Evolutionary conservation across 2,113 vertebrate genomes (phyloP), one percentile per base, ranked within the genome.

Genomic region (Marmota monax): DNA sequence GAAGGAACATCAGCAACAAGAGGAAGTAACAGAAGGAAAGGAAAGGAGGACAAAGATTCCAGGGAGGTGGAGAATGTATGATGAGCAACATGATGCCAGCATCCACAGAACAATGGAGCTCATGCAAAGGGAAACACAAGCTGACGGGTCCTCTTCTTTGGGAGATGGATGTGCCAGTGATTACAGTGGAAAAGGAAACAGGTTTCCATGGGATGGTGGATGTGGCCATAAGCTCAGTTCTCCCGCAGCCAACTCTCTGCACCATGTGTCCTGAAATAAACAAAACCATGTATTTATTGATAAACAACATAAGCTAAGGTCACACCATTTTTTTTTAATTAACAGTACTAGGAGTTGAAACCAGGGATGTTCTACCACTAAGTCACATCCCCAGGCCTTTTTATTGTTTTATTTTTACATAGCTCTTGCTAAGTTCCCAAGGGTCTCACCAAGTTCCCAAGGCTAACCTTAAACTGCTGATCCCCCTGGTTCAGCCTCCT

Each of bases 151-250:
- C 37, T 74, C 45, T 48, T n/a, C 72, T 56, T 4, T 34, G 45
- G n/a, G 9, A 45, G 10, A 34, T 69, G 34, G 7, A 1, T 34
- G 3, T 29, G 9, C 32, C 18, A 11, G 25, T 37, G n/a, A 22
- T 1, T 25, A 9, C 4, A 20, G 16, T 25, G n/a, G 39, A 51
- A 34, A 34, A 5, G 32, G 17, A 11, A 84, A 0, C 2, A 48
- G 22, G 2, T 70, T 22, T 56, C 76, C 29, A 56, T 1, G 53
- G 29, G 37, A 25, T 14, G 7, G 25, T 7, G 29, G 37, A 67
- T 5, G 5, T 84, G 27, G 8, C 16, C 51, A 2, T 1, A 45
- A 42, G 27, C 34, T 63, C 39, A 20, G 61, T 34, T 13, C 20
- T 90, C 17, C 63, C 9, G 39, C 37, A 70, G 5, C 9, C 42